phyloP scores from a whole-genome alignment of 2,888 invertebrate genomes.

The Drosophila nigritarsus region DNA sequence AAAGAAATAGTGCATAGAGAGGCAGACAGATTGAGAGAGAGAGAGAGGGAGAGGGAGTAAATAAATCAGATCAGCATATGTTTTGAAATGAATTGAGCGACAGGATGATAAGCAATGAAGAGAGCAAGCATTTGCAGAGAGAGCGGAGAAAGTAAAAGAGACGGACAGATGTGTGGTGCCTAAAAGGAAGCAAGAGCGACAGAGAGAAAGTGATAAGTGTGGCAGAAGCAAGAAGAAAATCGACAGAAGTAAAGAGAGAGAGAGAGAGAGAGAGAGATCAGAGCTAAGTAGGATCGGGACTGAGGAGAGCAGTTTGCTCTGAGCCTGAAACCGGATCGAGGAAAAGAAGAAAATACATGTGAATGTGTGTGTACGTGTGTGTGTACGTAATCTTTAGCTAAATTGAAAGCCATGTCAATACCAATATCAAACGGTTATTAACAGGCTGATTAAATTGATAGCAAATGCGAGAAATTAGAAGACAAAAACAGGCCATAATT shows the following conservation, averaged over 20 bases:
- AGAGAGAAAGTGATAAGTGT: constrained; percentile 47
- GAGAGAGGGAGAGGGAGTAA: not conserved
- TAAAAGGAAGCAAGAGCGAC: not conserved
- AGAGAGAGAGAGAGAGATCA: not conserved
- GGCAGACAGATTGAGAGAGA: not conserved
- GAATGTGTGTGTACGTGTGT: not conserved
- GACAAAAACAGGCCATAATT: not conserved
- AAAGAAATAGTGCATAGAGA: not conserved
- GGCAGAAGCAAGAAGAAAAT: not conserved
- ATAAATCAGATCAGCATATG: not conserved
- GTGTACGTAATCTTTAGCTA: not conserved
- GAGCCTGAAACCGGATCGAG: constrained; percentile 1
- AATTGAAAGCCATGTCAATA: not conserved
- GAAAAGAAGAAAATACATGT: not conserved
- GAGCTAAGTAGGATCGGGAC: not conserved
- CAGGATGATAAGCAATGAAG: constrained; percentile 9
- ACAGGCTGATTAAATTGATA: not conserved
- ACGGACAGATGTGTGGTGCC: not conserved
- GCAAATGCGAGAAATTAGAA: not conserved
- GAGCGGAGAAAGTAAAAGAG: constrained; percentile 32
- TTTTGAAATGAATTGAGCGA: not conserved
- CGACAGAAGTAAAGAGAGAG: not conserved
- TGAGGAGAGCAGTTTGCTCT: not conserved
- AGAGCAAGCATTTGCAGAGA: not conserved
- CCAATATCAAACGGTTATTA: not conserved